Base-by-base conservation (phyloP, 2,888 invertebrate genomes). In the Bembecia ichneumoniformis region DNA sequence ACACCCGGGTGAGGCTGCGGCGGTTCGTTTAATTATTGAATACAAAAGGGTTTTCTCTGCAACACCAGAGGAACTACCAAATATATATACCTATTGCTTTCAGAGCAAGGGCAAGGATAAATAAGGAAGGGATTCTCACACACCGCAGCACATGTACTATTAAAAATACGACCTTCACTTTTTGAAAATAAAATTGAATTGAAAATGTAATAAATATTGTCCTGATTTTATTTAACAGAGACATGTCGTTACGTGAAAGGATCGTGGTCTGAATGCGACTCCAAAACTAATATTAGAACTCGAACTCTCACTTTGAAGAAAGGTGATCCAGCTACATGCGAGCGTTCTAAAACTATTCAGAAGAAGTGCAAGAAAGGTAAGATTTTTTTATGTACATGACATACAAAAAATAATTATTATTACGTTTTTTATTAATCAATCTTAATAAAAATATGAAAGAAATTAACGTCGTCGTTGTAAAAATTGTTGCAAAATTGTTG, bases 311-410 rank as follows among this genome's bases (percentile, higher is more conserved):
- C 93, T 28, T 84, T 96, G 67, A 96, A 96, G 87, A 95, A 94
- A 73, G 95, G 95, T 40, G 94, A 95, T 74, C 87, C 89, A 43
- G 89, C 91, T 54, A 90, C 90, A 62, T 96, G 96, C 78, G 95
- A 95, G 74, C 91, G 90, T 58, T 91, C 93, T 63, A 95, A 95
- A 87, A 94, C 92, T 54, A 94, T 96, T 63, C 93, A 94, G 80
- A 96, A 96, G 88, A 96, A 95, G 72, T 96, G 96, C 91, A 96
- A 95, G 89, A 96, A 95, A 91, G 94, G 96, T 95, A 55, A 15
- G 44, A 15, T 20, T 4, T 20, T 4, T 20, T 20, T 20, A 10
- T 40, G 40, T n/a, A n/a, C 40, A 40, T 40, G 10, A 4, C 5
- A 40, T 40, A n/a, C 14, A 40, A 13, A 40, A n/a, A n/a, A 9